These are phyloP conservation scores for Grallaria varia DNA, from an alignment of 2,113 vertebrate genomes.

Conservation along the genomic window DNA sequence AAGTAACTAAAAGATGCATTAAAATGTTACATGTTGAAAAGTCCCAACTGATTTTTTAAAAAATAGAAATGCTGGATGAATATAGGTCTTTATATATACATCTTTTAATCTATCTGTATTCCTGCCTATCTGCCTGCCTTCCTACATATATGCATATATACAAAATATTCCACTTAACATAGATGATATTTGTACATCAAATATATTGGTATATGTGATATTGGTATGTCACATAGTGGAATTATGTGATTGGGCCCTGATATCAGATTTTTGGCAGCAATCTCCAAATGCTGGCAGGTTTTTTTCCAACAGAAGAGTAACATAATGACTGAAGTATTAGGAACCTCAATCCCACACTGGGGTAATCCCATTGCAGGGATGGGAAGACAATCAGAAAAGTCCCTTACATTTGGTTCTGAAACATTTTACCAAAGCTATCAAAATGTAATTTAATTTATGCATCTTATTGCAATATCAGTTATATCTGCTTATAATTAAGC, in stretches of 20 bases:
- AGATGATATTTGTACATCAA: neutral
- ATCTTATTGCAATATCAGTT: neutral
- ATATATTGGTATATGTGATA: neutral
- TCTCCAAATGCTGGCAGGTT: neutral
- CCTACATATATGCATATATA: neutral
- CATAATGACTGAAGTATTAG: neutral
- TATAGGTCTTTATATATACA: neutral
- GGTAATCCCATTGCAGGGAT: neutral
- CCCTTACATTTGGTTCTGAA: neutral
- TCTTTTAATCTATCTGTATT: neutral
- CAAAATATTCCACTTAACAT: neutral
- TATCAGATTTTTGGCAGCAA: neutral
- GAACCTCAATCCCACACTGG: neutral
- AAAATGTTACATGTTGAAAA: slow-evolving; percentile 52
- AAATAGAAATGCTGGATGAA: slow-evolving; percentile 54
- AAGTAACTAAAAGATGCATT: slow-evolving; percentile 13
- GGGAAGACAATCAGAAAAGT: neutral
- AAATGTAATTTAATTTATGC: neutral
- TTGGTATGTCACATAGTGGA: neutral
- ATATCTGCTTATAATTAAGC: neutral
- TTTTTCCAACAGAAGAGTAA: neutral
- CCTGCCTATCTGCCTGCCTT: neutral
- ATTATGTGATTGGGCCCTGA: neutral
- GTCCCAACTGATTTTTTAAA: slow-evolving; percentile 21
- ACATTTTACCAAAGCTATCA: neutral